phyloP scores from a whole-genome alignment of 2,797 vertebrate genomes.

The Petrocephalus schoutedeni region DNA sequence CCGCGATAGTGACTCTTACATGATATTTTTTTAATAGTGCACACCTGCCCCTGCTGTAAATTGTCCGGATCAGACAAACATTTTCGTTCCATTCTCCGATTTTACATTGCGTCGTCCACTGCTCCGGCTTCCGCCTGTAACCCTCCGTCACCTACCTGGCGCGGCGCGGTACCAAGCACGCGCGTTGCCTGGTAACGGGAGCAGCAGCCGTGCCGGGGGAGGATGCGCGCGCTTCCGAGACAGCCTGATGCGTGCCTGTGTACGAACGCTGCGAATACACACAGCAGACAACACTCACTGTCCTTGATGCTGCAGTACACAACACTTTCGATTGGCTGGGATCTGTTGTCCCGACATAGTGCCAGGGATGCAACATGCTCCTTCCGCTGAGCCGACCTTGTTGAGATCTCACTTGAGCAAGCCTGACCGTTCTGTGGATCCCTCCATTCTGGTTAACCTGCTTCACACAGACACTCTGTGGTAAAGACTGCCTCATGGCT shows the following conservation, averaged over 20 bases:
- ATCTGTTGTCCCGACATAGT: not conserved
- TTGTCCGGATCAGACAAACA: not conserved
- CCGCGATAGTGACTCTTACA: not conserved
- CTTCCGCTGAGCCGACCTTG: not conserved
- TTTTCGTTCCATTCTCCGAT: not conserved
- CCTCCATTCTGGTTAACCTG: slow-evolving; percentile 43
- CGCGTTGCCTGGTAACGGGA: not conserved
- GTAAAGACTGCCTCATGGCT: slow-evolving; percentile 33
- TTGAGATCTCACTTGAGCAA: slow-evolving; percentile 29
- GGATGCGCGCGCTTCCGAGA: not conserved
- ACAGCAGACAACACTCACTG: not conserved
- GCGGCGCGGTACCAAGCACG: not conserved
- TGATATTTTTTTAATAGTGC: not conserved
- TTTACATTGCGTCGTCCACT: slow-evolving; percentile 3
- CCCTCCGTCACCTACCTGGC: too few relatives aligned
- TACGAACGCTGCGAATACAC: not conserved
- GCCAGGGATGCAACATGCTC: not conserved
- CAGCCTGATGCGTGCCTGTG: not conserved
- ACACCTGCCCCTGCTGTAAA: not conserved
- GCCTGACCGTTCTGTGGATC: slow-evolving; percentile 56
- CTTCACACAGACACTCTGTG: slow-evolving; percentile 50
- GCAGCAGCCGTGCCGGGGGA: not conserved
- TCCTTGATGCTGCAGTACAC: not conserved
- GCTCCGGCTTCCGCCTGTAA: slow-evolving; percentile 33
- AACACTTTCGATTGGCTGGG: not conserved